Evolutionary conservation across 2,888 invertebrate genomes (phyloP).

Genomic region (Calameuta pallipes): DNA sequence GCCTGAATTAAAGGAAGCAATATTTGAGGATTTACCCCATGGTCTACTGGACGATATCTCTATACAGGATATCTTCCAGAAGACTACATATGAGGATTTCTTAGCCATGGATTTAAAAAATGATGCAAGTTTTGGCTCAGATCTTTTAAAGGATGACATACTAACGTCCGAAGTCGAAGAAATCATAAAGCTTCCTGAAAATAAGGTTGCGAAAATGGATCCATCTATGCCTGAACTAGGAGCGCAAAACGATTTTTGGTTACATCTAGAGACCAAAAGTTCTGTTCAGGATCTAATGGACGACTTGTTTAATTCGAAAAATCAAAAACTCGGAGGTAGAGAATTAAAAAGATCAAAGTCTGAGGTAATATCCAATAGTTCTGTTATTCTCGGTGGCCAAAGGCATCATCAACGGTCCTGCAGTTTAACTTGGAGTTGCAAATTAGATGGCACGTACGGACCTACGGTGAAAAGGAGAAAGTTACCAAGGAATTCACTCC

Average conservation of each 20-base stretch:
- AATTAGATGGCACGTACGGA: constrained; percentile 74
- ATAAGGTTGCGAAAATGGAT: constrained; percentile 46
- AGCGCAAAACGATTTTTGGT: constrained; percentile 57
- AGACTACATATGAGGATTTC: constrained; percentile 78
- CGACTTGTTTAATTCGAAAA: constrained; percentile 69
- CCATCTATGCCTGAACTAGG: constrained; percentile 53
- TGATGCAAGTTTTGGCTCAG: constrained; percentile 67
- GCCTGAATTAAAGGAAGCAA: constrained; percentile 88
- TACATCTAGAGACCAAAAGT: constrained; percentile 68
- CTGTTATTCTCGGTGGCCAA: constrained; percentile 67
- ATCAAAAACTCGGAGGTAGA: constrained; percentile 62
- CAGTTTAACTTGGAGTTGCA: constrained; percentile 77
- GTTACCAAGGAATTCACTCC: constrained; percentile 62
- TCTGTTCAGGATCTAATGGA: constrained; percentile 70
- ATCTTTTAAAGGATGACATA: constrained; percentile 61
- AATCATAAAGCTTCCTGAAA: constrained; percentile 47
- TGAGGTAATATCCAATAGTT: constrained; percentile 69
- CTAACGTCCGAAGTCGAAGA: constrained; percentile 54
- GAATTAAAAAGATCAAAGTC: constrained; percentile 76
- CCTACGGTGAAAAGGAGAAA: constrained; percentile 78
- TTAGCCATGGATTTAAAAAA: constrained; percentile 74
- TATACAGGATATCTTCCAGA: constrained; percentile 86
- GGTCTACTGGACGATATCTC: constrained; percentile 86
- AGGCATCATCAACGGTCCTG: constrained; percentile 73
- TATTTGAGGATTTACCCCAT: constrained; percentile 86